Evolutionary conservation across 1,140 invertebrate species (phyloP), one percentile per base, ranked within the genome.

Genomic region (Zaprionus camerounensis): DNA sequence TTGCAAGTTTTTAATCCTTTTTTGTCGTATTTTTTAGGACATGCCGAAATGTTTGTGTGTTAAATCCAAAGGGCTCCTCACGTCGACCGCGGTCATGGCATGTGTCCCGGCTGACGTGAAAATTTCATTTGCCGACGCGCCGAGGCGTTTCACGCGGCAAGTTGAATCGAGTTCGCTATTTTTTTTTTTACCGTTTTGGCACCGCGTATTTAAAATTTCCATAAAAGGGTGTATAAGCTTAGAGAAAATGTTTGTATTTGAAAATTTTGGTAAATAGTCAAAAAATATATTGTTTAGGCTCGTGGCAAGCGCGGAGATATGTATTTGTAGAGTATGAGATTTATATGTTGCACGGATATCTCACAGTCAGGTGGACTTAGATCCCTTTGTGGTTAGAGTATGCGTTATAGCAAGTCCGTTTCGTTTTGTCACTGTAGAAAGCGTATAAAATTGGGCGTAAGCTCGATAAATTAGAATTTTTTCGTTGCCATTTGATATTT

Each of bases 401-500:
- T 63, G 59, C 22, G 56, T 38, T 20, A 22, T 64, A 31, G 36
- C 51, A 53, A 66, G 76, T 67, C 46, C 13, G 56, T 58, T 22
- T 53, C n/a, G 58, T 75, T 62, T 71, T 49, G 61, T 41, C 53
- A 78, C 68, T 78, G 78, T 85, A 82, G 79, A 66, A 34, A 70
- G 76, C 76, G 76, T 82, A 82, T 80, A 76, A 86, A 86, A 86
- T 80, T 80, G 82, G 82, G 79, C 71, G 79, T 82, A 73, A 86
- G 82, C 79, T 82, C 82, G 82, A 86, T 86, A 86, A 86, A 86
- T 86, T 86, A 76, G 79, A 86, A 73, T 86, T 86, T 86, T 82
- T 82, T 82, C 28, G 17, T 22, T 58, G 41, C 53, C 24, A 53
- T 5, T 11, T 12, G 5, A 17, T 20, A 44, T 17, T 67, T n/a